Percentiles rank a stretch among this genome's conserved stretches.
These are phyloP conservation scores for Spilogale gracilis DNA, from an alignment of 2,113 vertebrate genomes.

Conservation along the genomic window DNA sequence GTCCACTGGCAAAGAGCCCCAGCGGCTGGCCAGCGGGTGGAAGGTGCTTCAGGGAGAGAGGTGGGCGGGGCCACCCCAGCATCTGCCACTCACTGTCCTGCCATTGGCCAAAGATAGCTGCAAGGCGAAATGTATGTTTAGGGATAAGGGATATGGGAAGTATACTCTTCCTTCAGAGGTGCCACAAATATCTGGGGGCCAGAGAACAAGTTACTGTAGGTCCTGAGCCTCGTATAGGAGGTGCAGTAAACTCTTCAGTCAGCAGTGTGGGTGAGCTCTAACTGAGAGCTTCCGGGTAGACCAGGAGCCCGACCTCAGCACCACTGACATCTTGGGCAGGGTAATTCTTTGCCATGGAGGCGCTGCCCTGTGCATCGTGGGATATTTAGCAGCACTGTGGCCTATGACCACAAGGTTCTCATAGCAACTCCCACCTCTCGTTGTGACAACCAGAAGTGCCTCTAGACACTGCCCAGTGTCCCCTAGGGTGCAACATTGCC, in stretches of 20 bases:
- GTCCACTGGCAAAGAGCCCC: not conserved
- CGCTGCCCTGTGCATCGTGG: not conserved
- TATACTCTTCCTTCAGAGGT: not conserved
- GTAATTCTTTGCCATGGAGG: not conserved
- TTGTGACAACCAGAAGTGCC: not conserved
- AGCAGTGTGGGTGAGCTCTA: not conserved
- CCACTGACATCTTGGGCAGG: not conserved
- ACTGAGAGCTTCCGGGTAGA: not conserved
- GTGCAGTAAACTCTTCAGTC: not conserved
- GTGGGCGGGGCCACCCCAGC: not conserved
- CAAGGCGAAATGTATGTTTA: not conserved
- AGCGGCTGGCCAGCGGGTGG: not conserved
- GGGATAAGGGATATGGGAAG: not conserved
- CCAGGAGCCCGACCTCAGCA: not conserved
- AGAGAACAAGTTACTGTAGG: not conserved
- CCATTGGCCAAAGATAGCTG: not conserved
- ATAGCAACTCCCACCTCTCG: not conserved
- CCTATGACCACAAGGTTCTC: not conserved
- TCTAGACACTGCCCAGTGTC: not conserved
- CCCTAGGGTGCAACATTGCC: not conserved
- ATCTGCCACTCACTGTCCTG: too few species aligned
- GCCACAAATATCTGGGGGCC: not conserved
- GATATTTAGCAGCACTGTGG: not conserved
- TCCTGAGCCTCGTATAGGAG: not conserved
- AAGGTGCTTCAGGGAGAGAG: accelerated